Percentiles rank a stretch among this genome's conserved stretches.
Conservation (phyloP, 2,888 invertebrate species). For the Parnassius apollo region DNA sequence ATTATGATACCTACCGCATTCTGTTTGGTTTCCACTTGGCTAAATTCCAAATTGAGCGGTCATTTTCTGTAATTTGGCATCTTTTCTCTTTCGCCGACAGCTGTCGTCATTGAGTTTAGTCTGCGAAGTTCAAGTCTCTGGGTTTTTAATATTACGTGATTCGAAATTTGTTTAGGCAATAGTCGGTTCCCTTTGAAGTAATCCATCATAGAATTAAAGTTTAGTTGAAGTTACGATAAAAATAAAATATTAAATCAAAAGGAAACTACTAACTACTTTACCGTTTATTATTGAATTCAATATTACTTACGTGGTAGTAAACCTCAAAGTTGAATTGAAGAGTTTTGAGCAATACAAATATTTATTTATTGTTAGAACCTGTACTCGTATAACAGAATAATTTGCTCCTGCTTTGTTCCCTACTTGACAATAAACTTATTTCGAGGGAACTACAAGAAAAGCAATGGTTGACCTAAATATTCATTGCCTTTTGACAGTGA, state of each 20-base stretch:
- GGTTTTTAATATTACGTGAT: slow-evolving; percentile 31
- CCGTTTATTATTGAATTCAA: too few species aligned
- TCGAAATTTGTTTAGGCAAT: slow-evolving; percentile 28
- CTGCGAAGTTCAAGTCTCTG: slow-evolving; percentile 46
- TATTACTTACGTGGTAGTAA: too few species aligned
- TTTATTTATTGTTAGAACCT: not conserved
- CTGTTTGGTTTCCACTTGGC: slow-evolving; percentile 50
- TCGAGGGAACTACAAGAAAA: slow-evolving; percentile 44
- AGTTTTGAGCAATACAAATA: not conserved
- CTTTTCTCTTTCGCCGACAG: slow-evolving; percentile 55
- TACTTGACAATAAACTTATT: slow-evolving; percentile 35
- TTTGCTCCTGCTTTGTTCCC: not conserved
- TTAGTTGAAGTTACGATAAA: too few species aligned
- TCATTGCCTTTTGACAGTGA: slow-evolving; percentile 32
- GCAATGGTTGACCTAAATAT: slow-evolving; percentile 36
- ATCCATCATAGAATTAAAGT: too few species aligned
- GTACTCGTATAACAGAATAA: too few species aligned
- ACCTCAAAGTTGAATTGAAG: not conserved
- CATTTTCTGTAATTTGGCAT: slow-evolving; percentile 68
- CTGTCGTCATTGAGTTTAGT: slow-evolving; percentile 59
- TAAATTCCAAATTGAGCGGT: slow-evolving; percentile 58
- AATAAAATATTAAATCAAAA: too few species aligned
- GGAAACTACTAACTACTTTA: too few species aligned
- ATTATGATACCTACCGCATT: slow-evolving; percentile 32
- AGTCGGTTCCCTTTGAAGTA: slow-evolving; percentile 14